Percentiles rank a stretch among this genome's conserved stretches.
Evolutionary conservation across 2,888 invertebrate species (phyloP).

Genomic region (Labia minor): DNA sequence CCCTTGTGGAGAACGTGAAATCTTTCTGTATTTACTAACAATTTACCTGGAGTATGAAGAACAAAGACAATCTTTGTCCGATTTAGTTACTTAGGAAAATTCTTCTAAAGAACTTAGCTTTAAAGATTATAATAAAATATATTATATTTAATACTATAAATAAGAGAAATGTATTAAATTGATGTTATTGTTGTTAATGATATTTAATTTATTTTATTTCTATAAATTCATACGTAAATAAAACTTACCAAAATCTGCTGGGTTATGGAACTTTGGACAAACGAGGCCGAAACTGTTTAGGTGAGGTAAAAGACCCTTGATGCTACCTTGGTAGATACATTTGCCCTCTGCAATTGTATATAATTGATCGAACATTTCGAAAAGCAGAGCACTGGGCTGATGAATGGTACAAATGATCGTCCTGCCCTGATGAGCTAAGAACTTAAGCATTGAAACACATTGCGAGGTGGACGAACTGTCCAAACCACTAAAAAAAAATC

Average conservation of each 20-base stretch:
- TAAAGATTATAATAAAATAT: no score
- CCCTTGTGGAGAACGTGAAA: no score
- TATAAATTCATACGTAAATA: not conserved
- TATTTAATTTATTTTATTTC: not conserved
- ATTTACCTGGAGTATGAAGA: no score
- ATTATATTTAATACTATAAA: no score
- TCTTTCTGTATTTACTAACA: no score
- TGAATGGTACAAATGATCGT: conserved; percentile 89
- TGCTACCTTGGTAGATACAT: conserved; percentile 74
- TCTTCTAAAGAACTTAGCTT: no score
- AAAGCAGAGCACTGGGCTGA: conserved; percentile 83
- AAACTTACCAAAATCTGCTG: conserved; percentile 83
- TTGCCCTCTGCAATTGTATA: conserved; percentile 74
- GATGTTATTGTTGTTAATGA: not conserved
- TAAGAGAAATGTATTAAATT: no score
- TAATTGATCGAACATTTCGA: conserved; percentile 85
- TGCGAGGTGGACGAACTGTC: conserved; percentile 82
- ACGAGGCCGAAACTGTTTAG: conserved; percentile 59
- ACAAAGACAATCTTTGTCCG: no score
- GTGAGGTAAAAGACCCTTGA: conserved; percentile 63
- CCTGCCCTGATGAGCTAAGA: conserved; percentile 67
- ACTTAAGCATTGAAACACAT: conserved; percentile 66
- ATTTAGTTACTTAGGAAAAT: no score
- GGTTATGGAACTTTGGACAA: conserved; percentile 90
- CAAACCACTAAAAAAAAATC: conserved; percentile 61